phyloP scores from a whole-genome alignment of 2,797 vertebrate species.

The Menidia menidia region DNA sequence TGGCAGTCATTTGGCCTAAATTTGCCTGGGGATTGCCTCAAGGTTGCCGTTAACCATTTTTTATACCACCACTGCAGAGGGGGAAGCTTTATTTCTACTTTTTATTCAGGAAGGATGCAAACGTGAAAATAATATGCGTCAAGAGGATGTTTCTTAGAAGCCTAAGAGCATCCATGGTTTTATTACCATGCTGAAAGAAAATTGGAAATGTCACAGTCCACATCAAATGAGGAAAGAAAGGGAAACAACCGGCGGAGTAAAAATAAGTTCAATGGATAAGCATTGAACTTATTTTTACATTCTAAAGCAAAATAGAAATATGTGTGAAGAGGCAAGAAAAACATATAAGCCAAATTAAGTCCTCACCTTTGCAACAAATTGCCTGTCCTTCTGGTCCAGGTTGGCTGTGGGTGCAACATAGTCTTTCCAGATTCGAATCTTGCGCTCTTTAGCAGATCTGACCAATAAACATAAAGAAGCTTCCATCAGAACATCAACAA shows the following conservation, averaged over 20 bases:
- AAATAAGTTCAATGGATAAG: background rate
- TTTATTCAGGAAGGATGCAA: slow-evolving; percentile 33
- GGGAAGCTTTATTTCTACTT: slow-evolving; percentile 21
- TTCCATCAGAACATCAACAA: slow-evolving; percentile 24
- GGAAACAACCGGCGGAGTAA: slow-evolving; percentile 11
- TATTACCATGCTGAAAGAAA: slow-evolving; percentile 43
- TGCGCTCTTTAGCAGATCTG: slow-evolving; percentile 95
- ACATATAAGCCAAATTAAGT: slow-evolving; percentile 5
- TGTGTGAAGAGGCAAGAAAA: too few species aligned
- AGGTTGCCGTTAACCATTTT: slow-evolving; percentile 65
- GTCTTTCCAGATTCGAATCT: slow-evolving; percentile 97
- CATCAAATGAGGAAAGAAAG: slow-evolving; percentile 18
- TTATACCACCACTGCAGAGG: slow-evolving; percentile 28
- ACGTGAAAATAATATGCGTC: slow-evolving; percentile 48
- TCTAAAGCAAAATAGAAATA: too few species aligned
- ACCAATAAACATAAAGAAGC: slow-evolving; percentile 4
- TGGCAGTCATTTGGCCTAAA: slow-evolving; percentile 63
- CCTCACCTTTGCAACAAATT: slow-evolving; percentile 96
- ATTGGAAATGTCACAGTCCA: slow-evolving; percentile 33
- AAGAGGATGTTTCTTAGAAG: slow-evolving; percentile 40
- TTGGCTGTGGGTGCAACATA: slow-evolving; percentile 97
- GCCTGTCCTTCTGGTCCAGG: slow-evolving; percentile 96
- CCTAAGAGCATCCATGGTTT: slow-evolving; percentile 33
- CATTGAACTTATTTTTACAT: too few species aligned
- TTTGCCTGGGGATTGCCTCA: slow-evolving; percentile 67